Evolutionary conservation across 2,113 vertebrate species (phyloP).

Genomic region (Lophura nycthemera): DNA sequence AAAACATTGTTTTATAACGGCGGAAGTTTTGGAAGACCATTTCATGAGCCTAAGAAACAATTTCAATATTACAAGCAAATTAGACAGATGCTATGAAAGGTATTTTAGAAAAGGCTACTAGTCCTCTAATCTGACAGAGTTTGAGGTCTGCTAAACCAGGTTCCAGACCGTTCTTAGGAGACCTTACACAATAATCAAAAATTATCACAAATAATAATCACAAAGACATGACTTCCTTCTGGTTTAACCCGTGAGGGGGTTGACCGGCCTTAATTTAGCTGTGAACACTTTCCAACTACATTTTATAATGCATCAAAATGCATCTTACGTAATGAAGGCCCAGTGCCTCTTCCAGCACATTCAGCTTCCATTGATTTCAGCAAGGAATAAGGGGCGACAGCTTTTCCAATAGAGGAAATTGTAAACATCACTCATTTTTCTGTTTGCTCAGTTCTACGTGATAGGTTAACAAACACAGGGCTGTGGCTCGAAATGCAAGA

Average conservation of each 20-base stretch:
- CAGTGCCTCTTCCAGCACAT: background rate
- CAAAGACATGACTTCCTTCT: background rate
- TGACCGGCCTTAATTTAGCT: background rate
- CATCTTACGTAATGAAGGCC: background rate
- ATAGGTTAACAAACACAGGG: background rate
- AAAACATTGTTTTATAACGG: too few species aligned
- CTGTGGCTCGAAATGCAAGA: background rate
- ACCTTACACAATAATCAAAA: background rate
- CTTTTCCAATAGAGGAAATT: background rate
- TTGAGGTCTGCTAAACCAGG: background rate
- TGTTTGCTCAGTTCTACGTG: background rate
- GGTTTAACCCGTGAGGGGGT: background rate
- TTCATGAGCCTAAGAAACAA: background rate
- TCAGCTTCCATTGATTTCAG: background rate
- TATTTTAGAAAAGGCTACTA: background rate
- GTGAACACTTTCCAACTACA: background rate
- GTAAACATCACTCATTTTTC: background rate
- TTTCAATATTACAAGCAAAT: background rate
- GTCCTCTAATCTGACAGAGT: background rate
- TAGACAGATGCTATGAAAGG: background rate
- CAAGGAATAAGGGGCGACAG: background rate
- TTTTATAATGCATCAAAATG: background rate
- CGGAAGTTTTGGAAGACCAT: background rate
- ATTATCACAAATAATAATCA: background rate
- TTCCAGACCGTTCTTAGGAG: background rate